phyloP scores from a whole-genome alignment of 2,888 invertebrate species.

The Physocephala rufipes region DNA sequence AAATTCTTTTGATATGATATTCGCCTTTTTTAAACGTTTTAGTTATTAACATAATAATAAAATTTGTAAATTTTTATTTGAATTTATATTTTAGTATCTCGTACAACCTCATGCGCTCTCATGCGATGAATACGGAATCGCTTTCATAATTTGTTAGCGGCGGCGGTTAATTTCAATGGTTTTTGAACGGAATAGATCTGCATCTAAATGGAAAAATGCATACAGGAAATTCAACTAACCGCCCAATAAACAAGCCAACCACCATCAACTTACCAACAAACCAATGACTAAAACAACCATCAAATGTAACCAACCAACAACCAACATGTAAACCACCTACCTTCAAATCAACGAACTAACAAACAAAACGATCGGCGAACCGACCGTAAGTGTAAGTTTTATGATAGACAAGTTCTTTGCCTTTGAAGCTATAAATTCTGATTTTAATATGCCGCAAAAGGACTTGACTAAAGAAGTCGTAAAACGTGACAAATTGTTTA shows the following conservation, averaged over 20 bases:
- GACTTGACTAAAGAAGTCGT: constrained; percentile 16
- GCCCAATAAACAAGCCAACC: no score
- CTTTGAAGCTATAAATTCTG: constrained; percentile 17
- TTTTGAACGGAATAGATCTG: neutral
- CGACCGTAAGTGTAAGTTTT: constrained; percentile 16
- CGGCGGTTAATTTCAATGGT: constrained; percentile 4
- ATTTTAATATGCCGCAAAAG: constrained; percentile 29
- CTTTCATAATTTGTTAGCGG: neutral
- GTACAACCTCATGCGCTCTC: neutral
- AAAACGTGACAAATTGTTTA: constrained; percentile 24
- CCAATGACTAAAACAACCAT: neutral
- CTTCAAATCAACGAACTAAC: no score
- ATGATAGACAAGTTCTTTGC: constrained; percentile 20
- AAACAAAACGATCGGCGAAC: neutral
- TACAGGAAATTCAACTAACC: no score
- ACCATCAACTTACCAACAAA: no score
- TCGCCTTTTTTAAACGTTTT: no score
- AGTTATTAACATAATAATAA: no score
- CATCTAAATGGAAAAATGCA: neutral
- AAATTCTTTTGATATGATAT: no score
- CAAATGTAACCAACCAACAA: no score
- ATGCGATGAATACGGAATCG: neutral
- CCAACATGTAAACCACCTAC: no score
- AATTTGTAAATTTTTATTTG: no score
- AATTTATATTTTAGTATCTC: no score